A percentile compares a stretch with the other conserved stretches of the same genome.
These are phyloP conservation scores for Diphyllodes magnificus DNA, from an alignment of 2,113 vertebrate genomes.

Conservation along the genomic window DNA sequence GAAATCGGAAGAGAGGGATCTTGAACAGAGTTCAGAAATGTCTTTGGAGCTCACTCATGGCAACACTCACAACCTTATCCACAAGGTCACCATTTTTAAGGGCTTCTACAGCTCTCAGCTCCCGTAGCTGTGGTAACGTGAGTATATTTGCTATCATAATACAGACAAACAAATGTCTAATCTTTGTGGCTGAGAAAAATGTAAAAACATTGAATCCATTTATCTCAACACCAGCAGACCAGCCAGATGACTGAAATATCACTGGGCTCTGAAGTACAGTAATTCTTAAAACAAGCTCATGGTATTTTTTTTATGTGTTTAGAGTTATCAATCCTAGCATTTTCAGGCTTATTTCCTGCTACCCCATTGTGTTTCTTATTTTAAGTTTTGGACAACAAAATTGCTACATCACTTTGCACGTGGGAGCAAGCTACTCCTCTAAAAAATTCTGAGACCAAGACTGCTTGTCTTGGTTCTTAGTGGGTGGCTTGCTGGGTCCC, in stretches of 20 bases:
- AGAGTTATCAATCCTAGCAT: neutral
- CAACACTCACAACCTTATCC: neutral
- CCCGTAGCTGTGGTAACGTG: neutral
- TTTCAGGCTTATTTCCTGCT: neutral
- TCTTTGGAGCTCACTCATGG: neutral
- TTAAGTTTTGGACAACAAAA: neutral
- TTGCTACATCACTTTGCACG: neutral
- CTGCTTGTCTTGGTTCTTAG: neutral
- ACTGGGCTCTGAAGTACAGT: neutral
- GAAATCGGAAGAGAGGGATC: neutral
- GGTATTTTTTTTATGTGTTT: neutral
- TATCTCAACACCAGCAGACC: neutral
- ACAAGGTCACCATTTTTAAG: slow-evolving; percentile 3
- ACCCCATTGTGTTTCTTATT: neutral
- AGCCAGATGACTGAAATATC: neutral
- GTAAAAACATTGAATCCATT: neutral
- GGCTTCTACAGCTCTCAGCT: neutral
- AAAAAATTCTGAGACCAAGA: neutral
- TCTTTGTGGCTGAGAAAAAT: slow-evolving; percentile 8
- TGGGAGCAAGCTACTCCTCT: neutral
- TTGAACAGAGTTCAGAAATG: neutral
- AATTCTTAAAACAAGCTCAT: neutral
- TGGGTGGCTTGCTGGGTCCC: neutral
- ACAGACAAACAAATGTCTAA: slow-evolving; percentile 8
- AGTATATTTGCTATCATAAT: neutral